A percentile compares a stretch with the other conserved stretches of the same genome.
phyloP scores from a whole-genome alignment of 2,888 invertebrate genomes.

The Parthenolecanium corni region DNA sequence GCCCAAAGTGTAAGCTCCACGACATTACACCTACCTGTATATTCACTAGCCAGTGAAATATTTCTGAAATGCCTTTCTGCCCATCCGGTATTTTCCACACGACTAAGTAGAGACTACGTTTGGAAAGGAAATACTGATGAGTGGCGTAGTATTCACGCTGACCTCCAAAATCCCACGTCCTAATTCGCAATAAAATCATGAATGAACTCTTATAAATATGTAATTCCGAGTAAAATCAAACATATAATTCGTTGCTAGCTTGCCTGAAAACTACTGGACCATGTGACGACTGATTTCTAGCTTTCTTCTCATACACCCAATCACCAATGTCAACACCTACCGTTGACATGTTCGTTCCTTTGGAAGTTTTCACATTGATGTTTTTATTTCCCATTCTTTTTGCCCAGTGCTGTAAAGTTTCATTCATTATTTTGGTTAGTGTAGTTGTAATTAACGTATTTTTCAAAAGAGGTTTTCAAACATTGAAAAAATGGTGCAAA shows the following conservation, averaged over 20 bases:
- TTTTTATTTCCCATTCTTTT: conserved; percentile 87
- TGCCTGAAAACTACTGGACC: conserved; percentile 67
- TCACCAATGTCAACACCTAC: conserved; percentile 96
- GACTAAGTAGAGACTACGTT: conserved; percentile 86
- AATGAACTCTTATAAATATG: not conserved
- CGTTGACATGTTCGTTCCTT: conserved; percentile 78
- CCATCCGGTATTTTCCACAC: conserved; percentile 92
- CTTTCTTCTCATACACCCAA: conserved; percentile 81
- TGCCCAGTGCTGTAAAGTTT: conserved; percentile 68
- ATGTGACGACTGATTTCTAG: conserved; percentile 57
- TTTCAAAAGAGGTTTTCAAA: no score
- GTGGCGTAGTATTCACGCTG: conserved; percentile 97
- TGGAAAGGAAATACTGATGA: conserved; percentile 95
- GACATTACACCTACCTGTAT: conserved; percentile 53
- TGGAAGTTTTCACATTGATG: conserved; percentile 59
- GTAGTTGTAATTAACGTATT: not conserved
- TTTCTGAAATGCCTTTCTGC: conserved; percentile 73
- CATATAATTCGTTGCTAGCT: conserved; percentile 32
- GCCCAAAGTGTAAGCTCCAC: no score
- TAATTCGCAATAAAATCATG: conserved; percentile 31
- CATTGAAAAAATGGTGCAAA: no score
- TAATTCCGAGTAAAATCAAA: not conserved
- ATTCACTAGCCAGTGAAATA: conserved; percentile 91
- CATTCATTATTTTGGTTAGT: not conserved
- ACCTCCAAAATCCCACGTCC: conserved; percentile 99